Evolutionary conservation across 2,797 vertebrate species (phyloP).

Genomic region (Scyliorhinus canicula): DNA sequence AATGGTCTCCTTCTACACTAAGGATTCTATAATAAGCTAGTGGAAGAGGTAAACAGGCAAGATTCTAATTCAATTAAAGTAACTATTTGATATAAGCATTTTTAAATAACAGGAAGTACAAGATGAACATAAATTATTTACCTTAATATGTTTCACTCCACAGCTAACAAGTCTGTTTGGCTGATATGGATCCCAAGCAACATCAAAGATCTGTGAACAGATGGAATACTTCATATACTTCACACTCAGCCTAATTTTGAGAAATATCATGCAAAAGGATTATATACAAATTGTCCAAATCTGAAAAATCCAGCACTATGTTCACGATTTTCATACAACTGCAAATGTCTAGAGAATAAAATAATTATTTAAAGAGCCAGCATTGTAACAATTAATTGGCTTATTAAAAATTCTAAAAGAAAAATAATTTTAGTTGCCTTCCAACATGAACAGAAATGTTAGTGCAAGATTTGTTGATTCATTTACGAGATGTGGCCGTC

Average conservation of each 20-base stretch:
- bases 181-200: slow-evolving; percentile 85
- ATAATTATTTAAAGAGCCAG: not conserved
- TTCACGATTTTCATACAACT: not conserved
- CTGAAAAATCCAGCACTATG: not conserved
- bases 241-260: not conserved
- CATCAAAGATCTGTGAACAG: slow-evolving; percentile 83
- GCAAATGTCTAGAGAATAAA: not conserved
- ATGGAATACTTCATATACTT: slow-evolving; percentile 32
- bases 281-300: not conserved
- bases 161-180: slow-evolving; percentile 82
- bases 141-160: slow-evolving; percentile 98
- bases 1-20: no score
- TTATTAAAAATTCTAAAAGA: not conserved
- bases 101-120: not conserved
- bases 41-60: not conserved
- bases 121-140: slow-evolving; percentile 50
- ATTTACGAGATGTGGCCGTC: no score
- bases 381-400: not conserved
- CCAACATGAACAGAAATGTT: not conserved
- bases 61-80: not conserved
- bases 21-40: no score
- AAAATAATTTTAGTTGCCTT: not conserved
- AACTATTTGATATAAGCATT: not conserved
- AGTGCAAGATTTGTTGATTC: no score
- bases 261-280: not conserved